Evolutionary conservation across 2,113 vertebrate species (phyloP).

Genomic region (Rattus norvegicus): DNA sequence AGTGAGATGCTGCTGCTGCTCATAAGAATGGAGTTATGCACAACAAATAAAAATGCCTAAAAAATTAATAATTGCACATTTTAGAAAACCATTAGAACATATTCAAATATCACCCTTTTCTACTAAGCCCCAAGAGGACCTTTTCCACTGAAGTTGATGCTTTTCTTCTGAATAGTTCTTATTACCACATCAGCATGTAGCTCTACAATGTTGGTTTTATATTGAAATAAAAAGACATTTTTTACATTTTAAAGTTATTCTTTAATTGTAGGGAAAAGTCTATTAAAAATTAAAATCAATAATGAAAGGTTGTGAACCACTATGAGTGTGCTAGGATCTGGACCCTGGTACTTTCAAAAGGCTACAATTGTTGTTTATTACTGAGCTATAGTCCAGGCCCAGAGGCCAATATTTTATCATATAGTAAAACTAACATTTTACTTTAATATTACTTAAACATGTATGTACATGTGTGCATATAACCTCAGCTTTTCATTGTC

Average conservation of each 20-base stretch:
- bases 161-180: neutral
- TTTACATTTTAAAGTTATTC: neutral
- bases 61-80: neutral
- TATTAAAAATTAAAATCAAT: neutral
- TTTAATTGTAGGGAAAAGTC: neutral
- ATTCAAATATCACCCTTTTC: no score
- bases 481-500: neutral
- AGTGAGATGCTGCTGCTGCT: no score
- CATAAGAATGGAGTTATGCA: accelerated
- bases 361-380: neutral
- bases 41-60: neutral
- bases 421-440: neutral
- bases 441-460: neutral
- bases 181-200: neutral
- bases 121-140: no score
- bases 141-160: neutral
- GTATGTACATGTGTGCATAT: accelerated
- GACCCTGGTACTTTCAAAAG: neutral
- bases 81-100: neutral
- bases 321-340: neutral
- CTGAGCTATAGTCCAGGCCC: neutral
- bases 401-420: neutral
- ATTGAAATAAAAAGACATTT: neutral
- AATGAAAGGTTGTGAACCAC: neutral
- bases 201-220: neutral